Evolutionary conservation across 2,797 vertebrate species (phyloP).

Genomic region (Schizopygopsis pylzovi): DNA sequence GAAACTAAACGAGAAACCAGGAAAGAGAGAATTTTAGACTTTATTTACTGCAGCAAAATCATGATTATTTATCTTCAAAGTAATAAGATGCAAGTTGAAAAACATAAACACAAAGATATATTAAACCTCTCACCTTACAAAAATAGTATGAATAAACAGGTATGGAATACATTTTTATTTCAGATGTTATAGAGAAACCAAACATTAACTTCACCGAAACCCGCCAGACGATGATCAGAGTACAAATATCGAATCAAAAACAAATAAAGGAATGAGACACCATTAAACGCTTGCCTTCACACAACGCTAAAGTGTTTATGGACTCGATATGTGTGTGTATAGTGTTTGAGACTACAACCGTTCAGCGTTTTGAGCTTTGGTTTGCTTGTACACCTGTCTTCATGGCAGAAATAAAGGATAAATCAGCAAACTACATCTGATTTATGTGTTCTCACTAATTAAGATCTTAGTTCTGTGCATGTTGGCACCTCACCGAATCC

Average conservation of each 20-base stretch:
- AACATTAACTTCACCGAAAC: neutral
- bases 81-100: neutral
- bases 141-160: neutral
- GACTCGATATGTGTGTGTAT: neutral
- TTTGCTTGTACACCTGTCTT: neutral
- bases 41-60: slow-evolving; percentile 29
- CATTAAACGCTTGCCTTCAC: neutral
- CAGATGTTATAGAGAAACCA: neutral
- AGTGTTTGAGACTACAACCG: neutral
- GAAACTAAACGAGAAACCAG: neutral
- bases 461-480: slow-evolving; percentile 15
- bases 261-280: neutral
- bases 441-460: neutral
- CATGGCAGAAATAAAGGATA: neutral
- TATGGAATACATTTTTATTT: neutral
- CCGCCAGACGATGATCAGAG: neutral
- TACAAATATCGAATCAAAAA: neutral
- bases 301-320: neutral
- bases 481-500: neutral
- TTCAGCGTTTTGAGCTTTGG: neutral
- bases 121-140: neutral
- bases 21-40: neutral
- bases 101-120: slow-evolving; percentile 15
- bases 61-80: neutral
- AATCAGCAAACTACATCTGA: neutral